A percentile compares a stretch with the other conserved stretches of the same genome.
phyloP scores from a whole-genome alignment of 2,888 invertebrate species.

The Nomada fabriciana region DNA sequence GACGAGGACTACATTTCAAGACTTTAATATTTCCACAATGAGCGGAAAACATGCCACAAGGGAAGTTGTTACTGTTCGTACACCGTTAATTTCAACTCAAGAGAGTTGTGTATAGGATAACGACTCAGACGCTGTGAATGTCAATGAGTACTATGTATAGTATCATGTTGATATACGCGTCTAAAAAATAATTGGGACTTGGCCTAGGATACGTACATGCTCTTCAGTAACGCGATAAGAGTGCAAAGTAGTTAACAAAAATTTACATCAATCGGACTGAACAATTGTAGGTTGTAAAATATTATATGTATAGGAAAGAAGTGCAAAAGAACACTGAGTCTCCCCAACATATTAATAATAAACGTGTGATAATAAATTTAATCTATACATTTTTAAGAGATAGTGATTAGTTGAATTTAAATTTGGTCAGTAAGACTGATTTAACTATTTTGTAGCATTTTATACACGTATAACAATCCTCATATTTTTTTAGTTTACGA shows the following conservation, averaged over 20 bases:
- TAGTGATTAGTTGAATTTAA: conserved; percentile 35
- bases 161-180: conserved; percentile 62
- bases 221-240: conserved; percentile 19
- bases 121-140: conserved; percentile 83
- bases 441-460: conserved; percentile 22
- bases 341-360: conserved; percentile 24
- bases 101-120: conserved; percentile 84
- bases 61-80: conserved; percentile 83
- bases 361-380: conserved; percentile 34
- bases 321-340: conserved; percentile 34
- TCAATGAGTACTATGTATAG: conserved; percentile 84
- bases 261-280: background rate
- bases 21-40: conserved; percentile 63
- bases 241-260: conserved; percentile 22
- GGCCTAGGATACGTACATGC: conserved; percentile 18
- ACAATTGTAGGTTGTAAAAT: conserved; percentile 3
- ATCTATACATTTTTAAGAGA: conserved; percentile 31
- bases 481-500: background rate
- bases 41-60: conserved; percentile 77
- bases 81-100: conserved; percentile 82
- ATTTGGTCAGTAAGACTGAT: conserved; percentile 50
- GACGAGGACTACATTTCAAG: conserved; percentile 68
- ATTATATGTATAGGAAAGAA: conserved; percentile 23
- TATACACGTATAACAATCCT: background rate
- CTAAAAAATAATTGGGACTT: conserved; percentile 35